phyloP scores from a whole-genome alignment of 2,888 invertebrate species.

The Pandemis corylana region DNA sequence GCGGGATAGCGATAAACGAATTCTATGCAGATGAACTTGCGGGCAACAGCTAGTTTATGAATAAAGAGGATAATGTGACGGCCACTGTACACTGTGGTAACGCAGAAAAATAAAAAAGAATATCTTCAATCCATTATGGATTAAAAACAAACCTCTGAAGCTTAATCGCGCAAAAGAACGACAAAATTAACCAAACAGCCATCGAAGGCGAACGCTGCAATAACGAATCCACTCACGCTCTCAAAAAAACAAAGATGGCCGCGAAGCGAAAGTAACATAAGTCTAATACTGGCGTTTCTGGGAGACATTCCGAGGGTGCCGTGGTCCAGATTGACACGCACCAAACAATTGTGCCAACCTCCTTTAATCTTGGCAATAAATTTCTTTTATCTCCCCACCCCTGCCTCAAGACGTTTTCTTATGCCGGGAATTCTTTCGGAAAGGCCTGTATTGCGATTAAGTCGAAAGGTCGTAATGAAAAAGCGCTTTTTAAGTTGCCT shows the following conservation, averaged over 20 bases:
- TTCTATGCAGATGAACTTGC: no score
- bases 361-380: conserved; percentile 80
- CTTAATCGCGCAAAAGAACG: background rate
- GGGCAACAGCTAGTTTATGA: no score
- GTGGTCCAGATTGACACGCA: conserved; percentile 70
- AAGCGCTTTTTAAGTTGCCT: conserved; percentile 45
- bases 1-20: no score
- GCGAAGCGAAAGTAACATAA: conserved; percentile 48
- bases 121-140: background rate
- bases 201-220: background rate
- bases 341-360: conserved; percentile 68
- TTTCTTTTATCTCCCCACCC: conserved; percentile 69
- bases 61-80: no score
- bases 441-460: conserved; percentile 59
- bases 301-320: conserved; percentile 52
- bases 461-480: conserved; percentile 51
- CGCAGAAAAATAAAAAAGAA: no score
- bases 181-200: conserved; percentile 2
- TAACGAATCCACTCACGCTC: conserved; percentile 8
- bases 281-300: conserved; percentile 42
- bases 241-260: conserved; percentile 17
- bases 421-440: conserved; percentile 55
- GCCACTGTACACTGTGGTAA: no score
- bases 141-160: background rate
- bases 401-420: conserved; percentile 54